phyloP scores from a whole-genome alignment of 2,797 vertebrate species.

The Vultur gryphus region DNA sequence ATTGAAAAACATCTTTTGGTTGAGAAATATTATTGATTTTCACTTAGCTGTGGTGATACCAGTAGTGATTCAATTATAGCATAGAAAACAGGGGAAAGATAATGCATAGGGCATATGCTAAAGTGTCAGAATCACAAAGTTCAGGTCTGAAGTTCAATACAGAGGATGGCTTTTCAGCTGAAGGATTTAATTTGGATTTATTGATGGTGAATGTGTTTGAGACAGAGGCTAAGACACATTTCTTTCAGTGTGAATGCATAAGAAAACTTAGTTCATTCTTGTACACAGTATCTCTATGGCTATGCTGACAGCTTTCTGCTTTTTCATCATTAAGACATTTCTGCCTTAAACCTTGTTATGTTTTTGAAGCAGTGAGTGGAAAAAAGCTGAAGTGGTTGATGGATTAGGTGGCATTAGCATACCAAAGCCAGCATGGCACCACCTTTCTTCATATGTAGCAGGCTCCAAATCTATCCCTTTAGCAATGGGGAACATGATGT shows the following conservation, averaged over 20 bases:
- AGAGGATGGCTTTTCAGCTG: background rate
- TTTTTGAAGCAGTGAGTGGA: background rate
- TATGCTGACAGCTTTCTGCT: background rate
- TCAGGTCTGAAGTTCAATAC: background rate
- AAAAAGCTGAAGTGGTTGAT: background rate
- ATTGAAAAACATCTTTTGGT: background rate
- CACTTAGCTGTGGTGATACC: rapidly evolving
- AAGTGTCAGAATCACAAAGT: background rate
- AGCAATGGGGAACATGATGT: background rate
- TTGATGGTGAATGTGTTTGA: background rate
- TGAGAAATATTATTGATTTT: background rate
- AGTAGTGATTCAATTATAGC: background rate
- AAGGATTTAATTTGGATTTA: background rate
- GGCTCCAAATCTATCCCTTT: background rate
- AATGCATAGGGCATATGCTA: rapidly evolving
- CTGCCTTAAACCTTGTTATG: background rate
- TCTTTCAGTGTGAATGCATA: rapidly evolving
- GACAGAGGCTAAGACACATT: background rate
- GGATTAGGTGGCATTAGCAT: background rate
- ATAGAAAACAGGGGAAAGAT: background rate
- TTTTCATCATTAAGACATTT: background rate
- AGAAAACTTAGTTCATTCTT: background rate
- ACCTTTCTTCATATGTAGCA: background rate
- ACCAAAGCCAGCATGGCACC: background rate
- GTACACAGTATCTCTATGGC: rapidly evolving